These are phyloP conservation scores for Iguana delicatissima DNA, from an alignment of 2,797 vertebrate genomes.

Conservation along the genomic window DNA sequence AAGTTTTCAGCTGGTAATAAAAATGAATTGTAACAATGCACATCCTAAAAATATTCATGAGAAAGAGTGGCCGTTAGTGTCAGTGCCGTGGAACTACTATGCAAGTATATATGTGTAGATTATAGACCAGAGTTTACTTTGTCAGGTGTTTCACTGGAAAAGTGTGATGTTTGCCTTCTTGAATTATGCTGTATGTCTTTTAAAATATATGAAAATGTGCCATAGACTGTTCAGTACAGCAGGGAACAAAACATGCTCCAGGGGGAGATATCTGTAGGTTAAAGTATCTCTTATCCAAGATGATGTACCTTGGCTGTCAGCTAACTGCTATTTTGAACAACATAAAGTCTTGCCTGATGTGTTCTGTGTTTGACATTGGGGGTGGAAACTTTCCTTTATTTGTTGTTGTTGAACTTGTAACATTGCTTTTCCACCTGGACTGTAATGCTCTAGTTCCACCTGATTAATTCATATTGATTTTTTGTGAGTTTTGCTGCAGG, in stretches of 20 bases:
- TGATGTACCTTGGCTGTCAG: neutral
- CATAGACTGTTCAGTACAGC: slow-evolving; percentile 49
- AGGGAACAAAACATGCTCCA: slow-evolving; percentile 26
- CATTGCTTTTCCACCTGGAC: slow-evolving; percentile 23
- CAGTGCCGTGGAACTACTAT: neutral
- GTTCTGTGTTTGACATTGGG: slow-evolving; percentile 52
- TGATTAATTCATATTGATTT: slow-evolving; percentile 39
- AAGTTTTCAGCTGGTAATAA: neutral
- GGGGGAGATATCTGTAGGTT: slow-evolving; percentile 39
- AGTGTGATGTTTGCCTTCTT: slow-evolving; percentile 37
- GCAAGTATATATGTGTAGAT: slow-evolving; percentile 2
- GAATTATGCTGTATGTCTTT: slow-evolving; percentile 52
- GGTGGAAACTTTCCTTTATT: slow-evolving; percentile 40
- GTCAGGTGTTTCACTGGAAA: slow-evolving; percentile 30
- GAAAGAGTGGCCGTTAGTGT: neutral
- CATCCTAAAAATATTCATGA: neutral
- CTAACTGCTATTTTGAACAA: slow-evolving; percentile 2
- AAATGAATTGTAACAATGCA: neutral
- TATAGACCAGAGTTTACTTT: slow-evolving; percentile 37
- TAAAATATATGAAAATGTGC: slow-evolving; percentile 40
- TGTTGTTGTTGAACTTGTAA: slow-evolving; percentile 26
- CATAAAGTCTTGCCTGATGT: neutral
- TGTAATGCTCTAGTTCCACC: slow-evolving; percentile 34
- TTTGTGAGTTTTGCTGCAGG: slow-evolving; percentile 26
- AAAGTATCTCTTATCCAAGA: slow-evolving; percentile 39